Percentiles rank a stretch among this genome's conserved stretches.
Conservation (phyloP, 2,113 vertebrate genomes). For the Megaptera novaeangliae region DNA sequence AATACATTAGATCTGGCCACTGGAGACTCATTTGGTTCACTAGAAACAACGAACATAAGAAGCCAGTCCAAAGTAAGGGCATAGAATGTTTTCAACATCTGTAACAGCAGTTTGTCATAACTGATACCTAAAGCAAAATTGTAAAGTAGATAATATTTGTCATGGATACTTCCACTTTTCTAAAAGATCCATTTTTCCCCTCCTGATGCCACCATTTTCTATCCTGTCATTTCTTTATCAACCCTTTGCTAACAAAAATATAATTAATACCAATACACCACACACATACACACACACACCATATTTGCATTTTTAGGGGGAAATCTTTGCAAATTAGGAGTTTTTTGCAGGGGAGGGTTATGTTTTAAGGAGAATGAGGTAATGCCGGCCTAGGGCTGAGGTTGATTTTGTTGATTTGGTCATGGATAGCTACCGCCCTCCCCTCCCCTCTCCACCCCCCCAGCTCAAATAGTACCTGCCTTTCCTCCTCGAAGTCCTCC, state of each 20-base stretch:
- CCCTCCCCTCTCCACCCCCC: not conserved
- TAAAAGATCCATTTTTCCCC: not conserved
- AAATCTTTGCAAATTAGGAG: not conserved
- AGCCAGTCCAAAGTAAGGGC: not conserved
- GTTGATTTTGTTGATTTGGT: not conserved
- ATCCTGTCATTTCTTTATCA: not conserved
- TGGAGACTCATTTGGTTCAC: not conserved
- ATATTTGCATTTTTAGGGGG: not conserved
- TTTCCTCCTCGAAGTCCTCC: not conserved
- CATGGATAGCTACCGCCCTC: not conserved
- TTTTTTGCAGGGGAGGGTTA: accelerated
- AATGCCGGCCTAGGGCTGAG: not conserved
- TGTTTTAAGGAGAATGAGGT: not conserved
- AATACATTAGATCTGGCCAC: not conserved
- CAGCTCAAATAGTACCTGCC: not conserved
- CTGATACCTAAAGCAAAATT: not conserved
- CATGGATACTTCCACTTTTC: not conserved
- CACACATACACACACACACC: not conserved
- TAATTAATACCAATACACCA: not conserved
- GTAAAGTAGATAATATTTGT: not conserved
- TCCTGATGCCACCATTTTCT: not conserved
- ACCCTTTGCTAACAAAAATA: not conserved
- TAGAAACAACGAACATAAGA: not conserved
- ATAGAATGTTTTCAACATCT: not conserved
- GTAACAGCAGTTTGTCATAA: not conserved